A percentile compares a stretch with the other conserved stretches of the same genome.
phyloP scores from a whole-genome alignment of 2,888 invertebrate species.

The Drosophila silvestris region DNA sequence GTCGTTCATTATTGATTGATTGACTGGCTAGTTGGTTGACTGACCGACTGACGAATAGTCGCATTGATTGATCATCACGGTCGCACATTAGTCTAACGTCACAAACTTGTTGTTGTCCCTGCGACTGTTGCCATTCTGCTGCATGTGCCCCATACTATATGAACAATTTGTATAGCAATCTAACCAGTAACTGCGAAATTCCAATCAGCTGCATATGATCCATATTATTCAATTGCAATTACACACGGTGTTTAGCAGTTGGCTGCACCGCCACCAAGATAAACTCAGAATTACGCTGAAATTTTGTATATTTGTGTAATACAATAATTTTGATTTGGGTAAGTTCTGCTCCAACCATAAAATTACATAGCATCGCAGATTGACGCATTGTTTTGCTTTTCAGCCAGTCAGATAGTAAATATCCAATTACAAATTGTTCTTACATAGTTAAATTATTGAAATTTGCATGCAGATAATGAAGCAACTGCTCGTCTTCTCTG shows the following conservation, averaged over 20 bases:
- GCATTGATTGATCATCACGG: conserved; percentile 60
- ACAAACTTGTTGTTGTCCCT: conserved; percentile 11
- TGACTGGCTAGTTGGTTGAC: conserved; percentile 57
- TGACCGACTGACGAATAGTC: conserved; percentile 66
- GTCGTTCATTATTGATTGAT: conserved; percentile 63
- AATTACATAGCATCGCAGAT: not conserved
- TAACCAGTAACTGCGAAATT: not conserved
- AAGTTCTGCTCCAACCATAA: not conserved
- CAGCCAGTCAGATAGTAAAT: not conserved
- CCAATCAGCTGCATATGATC: not conserved
- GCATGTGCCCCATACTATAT: conserved; percentile 1
- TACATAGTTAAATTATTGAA: not conserved
- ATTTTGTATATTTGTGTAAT: not conserved
- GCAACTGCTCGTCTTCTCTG: not conserved
- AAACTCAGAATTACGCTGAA: not conserved
- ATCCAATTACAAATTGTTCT: not conserved
- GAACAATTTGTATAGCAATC: not conserved
- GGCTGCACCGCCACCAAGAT: not conserved
- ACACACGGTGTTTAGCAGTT: not conserved
- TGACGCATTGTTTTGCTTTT: not conserved
- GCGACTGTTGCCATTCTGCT: conserved; percentile 14
- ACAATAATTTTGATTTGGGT: not conserved
- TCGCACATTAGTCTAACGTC: conserved; percentile 49
- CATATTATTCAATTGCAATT: conserved; percentile 1
- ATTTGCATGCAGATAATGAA: conserved; percentile 11